Conservation (phyloP, 2,113 vertebrate species). For the Bombycilla garrulus region DNA sequence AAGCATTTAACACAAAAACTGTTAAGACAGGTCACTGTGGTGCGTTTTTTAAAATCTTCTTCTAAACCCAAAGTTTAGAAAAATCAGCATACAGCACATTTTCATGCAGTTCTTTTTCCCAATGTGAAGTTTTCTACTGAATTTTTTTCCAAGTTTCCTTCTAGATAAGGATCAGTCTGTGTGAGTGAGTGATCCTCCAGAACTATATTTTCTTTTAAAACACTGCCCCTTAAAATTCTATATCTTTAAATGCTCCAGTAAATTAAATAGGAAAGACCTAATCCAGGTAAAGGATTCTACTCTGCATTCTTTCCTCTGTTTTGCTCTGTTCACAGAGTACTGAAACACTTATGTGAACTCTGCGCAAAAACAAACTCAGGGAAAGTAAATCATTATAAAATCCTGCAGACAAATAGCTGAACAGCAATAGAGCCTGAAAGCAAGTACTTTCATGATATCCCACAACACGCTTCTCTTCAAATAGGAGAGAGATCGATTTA, state of each 20-base stretch:
- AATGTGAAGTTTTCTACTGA: neutral
- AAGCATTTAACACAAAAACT: neutral
- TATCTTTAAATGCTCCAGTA: neutral
- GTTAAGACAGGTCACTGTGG: neutral
- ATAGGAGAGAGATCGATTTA: neutral
- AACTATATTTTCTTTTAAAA: neutral
- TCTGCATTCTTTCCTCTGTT: neutral
- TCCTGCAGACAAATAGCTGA: neutral
- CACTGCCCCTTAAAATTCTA: neutral
- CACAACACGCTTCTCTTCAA: neutral
- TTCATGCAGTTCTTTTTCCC: neutral
- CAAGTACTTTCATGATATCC: neutral
- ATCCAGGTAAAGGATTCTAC: neutral
- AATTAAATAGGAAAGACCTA: neutral
- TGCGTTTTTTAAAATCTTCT: neutral
- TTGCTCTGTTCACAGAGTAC: neutral
- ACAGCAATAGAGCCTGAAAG: neutral
- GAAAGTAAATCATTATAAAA: neutral
- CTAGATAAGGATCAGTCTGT: neutral
- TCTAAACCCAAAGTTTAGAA: neutral
- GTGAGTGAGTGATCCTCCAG: neutral
- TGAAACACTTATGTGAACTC: neutral
- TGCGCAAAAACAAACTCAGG: neutral
- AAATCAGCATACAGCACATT: neutral
- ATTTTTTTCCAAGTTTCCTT: neutral